Percentiles rank a stretch among this genome's conserved stretches.
Conservation (phyloP, 2,888 invertebrate genomes). For the Pachycephus smyrnensis region DNA sequence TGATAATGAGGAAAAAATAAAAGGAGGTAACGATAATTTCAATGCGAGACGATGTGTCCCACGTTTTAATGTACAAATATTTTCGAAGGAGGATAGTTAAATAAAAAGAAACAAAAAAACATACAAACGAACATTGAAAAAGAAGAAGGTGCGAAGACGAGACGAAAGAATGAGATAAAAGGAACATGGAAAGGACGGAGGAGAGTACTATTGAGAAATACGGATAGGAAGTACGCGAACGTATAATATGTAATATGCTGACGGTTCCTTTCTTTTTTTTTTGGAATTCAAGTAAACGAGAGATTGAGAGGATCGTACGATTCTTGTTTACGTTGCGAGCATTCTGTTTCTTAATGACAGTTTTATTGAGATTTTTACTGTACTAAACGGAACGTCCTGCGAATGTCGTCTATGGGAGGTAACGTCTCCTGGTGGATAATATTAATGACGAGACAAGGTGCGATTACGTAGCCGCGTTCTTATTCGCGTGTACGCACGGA, state of each 20-base stretch:
- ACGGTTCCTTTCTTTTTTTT: background rate
- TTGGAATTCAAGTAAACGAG: background rate
- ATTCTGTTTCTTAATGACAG: background rate
- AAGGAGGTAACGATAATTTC: conserved; percentile 56
- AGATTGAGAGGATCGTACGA: background rate
- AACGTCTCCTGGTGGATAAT: background rate
- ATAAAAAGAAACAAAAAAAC: conserved; percentile 43
- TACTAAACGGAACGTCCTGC: background rate
- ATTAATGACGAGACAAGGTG: background rate
- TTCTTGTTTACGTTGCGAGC: background rate
- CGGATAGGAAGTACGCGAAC: background rate
- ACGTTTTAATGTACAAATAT: conserved; percentile 64
- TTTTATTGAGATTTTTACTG: background rate
- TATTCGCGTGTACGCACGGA: conserved; percentile 45
- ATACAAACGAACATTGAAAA: background rate
- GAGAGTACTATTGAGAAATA: background rate
- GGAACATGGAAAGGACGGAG: background rate
- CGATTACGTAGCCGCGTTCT: background rate
- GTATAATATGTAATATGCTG: background rate
- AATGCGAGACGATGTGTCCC: conserved; percentile 57
- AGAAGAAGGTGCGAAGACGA: background rate
- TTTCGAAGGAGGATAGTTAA: conserved; percentile 60
- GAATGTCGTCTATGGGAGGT: background rate
- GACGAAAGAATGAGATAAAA: background rate
- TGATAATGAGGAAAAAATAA: conserved; percentile 23